Base-by-base conservation (phyloP, 2,113 vertebrate species). In the Centropus bengalensis region DNA sequence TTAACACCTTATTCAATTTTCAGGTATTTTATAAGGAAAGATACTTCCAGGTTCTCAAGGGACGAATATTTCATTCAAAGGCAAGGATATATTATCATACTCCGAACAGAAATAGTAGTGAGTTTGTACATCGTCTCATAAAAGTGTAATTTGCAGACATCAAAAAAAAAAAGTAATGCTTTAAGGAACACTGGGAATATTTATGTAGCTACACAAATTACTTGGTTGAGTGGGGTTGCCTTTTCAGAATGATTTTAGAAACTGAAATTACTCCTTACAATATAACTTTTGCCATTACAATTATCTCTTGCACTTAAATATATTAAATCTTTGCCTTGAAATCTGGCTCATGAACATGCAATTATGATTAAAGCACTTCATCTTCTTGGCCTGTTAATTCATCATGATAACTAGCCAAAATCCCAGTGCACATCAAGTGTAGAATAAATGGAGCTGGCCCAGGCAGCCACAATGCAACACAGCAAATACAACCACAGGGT, bases 61-160 rank as follows among this genome's bases (percentile, higher is more conserved):
- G 94, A 86, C 93, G 96, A 93, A 93, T 96, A 90, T 91, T 91
- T 96, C 93, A 84, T 91, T 96, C 95, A 95, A 74, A 93, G 66
- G 90, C 88, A 83, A 91, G 90, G 54, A 78, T 82, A 90, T 94
- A 94, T 93, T 95, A 88, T 93, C 95, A 88, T 91, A 59, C 36
- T 86, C 73, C 64, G 91, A 96, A 86, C 45, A 96, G 94, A 95
- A n/a, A 68, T 0, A 88, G 95, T 60, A 95, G 88, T 94, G 94
- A 86, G 92, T 88, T 90, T 93, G 92, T 93, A 96, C 80, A 95
- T 76, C 86, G 82, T 86, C 92, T 97, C 94, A 91, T 96, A 86
- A 96, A 94, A 95, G 73, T 55, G 54, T 96, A 93, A 95, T 96
- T 92, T 96, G 77, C 82, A 94, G 88, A 84, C 64, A 88, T 68